Percentiles rank a stretch among this genome's conserved stretches.
These are phyloP conservation scores for Siderastrea siderea DNA, from an alignment of 92 coral and sea anemone genomes.

Conservation along the genomic window DNA sequence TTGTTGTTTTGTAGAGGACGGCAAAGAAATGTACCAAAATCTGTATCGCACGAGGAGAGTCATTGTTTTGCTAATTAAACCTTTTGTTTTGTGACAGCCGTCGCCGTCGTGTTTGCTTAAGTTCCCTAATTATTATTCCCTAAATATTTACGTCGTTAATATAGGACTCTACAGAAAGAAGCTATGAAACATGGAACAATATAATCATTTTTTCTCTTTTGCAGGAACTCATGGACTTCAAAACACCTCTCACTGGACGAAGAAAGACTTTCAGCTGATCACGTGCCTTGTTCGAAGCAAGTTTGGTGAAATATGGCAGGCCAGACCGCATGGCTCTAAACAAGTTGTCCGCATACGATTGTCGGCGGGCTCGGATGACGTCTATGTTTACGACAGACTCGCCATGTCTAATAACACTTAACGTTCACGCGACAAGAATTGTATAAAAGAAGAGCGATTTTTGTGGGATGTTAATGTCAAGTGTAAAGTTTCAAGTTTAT, in stretches of 20 bases:
- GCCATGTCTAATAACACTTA: not conserved
- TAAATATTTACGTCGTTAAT: too few species aligned
- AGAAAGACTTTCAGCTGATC: slow-evolving; percentile 28
- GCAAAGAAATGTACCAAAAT: too few species aligned
- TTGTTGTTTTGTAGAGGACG: too few species aligned
- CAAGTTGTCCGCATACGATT: slow-evolving; percentile 39
- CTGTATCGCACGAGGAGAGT: too few species aligned
- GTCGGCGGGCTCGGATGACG: slow-evolving; percentile 35
- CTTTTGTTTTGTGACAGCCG: too few species aligned
- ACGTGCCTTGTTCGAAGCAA: slow-evolving; percentile 43
- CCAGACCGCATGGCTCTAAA: slow-evolving; percentile 39
- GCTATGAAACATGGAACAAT: not conserved
- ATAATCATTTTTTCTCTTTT: not conserved
- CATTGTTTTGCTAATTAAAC: too few species aligned
- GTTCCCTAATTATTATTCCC: too few species aligned
- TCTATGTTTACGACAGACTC: slow-evolving; percentile 28
- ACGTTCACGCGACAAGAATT: not conserved
- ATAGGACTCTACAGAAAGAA: too few species aligned
- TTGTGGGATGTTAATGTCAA: too few species aligned
- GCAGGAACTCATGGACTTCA: slow-evolving; percentile 1
- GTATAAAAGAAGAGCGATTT: not conserved
- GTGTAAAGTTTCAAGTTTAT: too few species aligned
- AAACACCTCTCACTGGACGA: slow-evolving; percentile 27
- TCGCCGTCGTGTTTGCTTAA: too few species aligned
- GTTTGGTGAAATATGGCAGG: slow-evolving; percentile 53